Percentiles rank a stretch among this genome's conserved stretches.
These are phyloP conservation scores for Dysidea cf. avara DNA, from an alignment of 37 sponge, comb jelly and placozoan species.

Conservation along the genomic window DNA sequence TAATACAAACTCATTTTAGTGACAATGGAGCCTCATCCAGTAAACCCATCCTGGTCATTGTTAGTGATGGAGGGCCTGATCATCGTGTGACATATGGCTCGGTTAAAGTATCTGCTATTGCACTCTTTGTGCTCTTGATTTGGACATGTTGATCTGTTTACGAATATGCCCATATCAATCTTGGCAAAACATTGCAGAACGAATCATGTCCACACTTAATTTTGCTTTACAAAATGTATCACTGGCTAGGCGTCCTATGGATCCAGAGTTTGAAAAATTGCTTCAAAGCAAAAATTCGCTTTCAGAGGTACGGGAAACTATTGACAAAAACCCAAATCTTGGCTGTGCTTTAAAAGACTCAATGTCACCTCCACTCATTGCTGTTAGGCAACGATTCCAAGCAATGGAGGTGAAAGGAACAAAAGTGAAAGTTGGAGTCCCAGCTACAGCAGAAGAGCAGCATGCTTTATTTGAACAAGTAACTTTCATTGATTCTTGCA, in stretches of 20 bases:
- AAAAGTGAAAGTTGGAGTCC: not conserved
- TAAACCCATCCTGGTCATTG: conserved; percentile 3
- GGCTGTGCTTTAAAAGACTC: not conserved
- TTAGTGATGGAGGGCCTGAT: too few relatives aligned
- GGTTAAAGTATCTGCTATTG: conserved; percentile 11
- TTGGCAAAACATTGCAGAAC: conserved; percentile 31
- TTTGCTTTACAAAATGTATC: conserved; percentile 38
- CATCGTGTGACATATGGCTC: conserved; percentile 40
- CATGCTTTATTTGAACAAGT: too few relatives aligned
- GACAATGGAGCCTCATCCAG: not conserved
- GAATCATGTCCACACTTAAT: conserved; percentile 23
- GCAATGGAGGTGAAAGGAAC: conserved; percentile 1
- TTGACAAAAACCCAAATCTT: not conserved
- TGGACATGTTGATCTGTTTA: conserved; percentile 20
- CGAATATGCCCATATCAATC: conserved; percentile 32
- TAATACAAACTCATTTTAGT: too few relatives aligned
- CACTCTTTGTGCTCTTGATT: conserved; percentile 7
- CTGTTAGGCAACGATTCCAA: not conserved
- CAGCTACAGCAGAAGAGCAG: too few relatives aligned
- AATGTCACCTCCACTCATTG: not conserved
- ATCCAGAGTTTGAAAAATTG: too few relatives aligned
- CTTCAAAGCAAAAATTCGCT: not conserved
- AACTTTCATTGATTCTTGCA: too few relatives aligned
- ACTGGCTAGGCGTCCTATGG: too few relatives aligned
- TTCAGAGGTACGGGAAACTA: not conserved